phyloP scores from a whole-genome alignment of 2,888 invertebrate species.

The Diogma glabrata region DNA sequence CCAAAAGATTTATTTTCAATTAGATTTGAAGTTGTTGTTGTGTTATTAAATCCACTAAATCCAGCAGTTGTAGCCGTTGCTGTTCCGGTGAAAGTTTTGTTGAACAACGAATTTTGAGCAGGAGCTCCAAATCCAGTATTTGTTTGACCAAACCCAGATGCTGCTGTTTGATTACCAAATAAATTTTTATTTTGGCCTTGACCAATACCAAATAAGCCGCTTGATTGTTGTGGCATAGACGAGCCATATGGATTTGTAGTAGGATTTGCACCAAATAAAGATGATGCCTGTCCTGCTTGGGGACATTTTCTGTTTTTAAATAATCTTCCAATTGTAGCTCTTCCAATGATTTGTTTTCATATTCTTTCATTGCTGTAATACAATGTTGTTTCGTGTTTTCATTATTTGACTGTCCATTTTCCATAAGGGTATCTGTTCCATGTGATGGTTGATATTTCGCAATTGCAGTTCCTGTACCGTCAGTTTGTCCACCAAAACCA shows the following conservation, averaged over 20 bases:
- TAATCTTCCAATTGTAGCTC: slow-evolving; percentile 93
- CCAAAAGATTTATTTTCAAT: slow-evolving; percentile 33
- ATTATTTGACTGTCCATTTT: slow-evolving; percentile 69
- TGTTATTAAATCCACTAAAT: slow-evolving; percentile 25
- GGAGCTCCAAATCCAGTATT: slow-evolving; percentile 41
- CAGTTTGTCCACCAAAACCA: slow-evolving; percentile 26
- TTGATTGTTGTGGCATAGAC: slow-evolving; percentile 33
- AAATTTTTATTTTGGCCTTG: slow-evolving; percentile 45
- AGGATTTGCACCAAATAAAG: slow-evolving; percentile 40
- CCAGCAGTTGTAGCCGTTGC: slow-evolving; percentile 32
- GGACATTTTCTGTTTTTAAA: slow-evolving; percentile 75
- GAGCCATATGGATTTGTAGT: slow-evolving; percentile 38
- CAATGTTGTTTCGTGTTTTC: slow-evolving; percentile 93
- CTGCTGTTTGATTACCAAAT: slow-evolving; percentile 32
- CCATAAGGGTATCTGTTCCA: slow-evolving; percentile 84
- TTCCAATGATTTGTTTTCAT: slow-evolving; percentile 87
- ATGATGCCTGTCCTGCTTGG: slow-evolving; percentile 35
- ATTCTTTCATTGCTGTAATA: slow-evolving; percentile 98
- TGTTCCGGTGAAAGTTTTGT: slow-evolving; percentile 47
- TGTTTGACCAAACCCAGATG: slow-evolving; percentile 39
- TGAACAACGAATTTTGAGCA: slow-evolving; percentile 50
- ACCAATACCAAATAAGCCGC: slow-evolving; percentile 45
- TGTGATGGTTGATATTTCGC: slow-evolving; percentile 74
- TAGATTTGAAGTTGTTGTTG: slow-evolving; percentile 16
- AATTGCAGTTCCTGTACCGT: slow-evolving; percentile 54